Evolutionary conservation across 2,797 vertebrate species (phyloP), one percentile per base, ranked within the genome.

Genomic region (Hydrolagus colliei): DNA sequence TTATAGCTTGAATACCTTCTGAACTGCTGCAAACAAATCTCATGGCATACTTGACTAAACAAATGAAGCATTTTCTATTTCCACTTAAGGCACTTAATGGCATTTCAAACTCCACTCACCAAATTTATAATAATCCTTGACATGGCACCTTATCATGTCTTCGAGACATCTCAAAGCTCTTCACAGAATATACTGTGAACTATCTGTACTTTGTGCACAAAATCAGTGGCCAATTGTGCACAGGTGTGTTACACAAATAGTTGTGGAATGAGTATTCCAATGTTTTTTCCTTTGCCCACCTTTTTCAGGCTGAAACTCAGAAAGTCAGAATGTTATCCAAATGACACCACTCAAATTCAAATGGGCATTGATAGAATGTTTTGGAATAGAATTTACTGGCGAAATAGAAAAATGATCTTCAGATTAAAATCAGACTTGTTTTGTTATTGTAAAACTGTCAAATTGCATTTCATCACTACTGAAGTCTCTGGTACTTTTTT

Each of bases 321-420:
- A 89, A 88, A 89, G 91, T 92, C 91, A 91, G 91, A 93, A 88
- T 86, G 86, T 74, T 85, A 89, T 92, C 92, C 93, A 93, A 90
- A 88, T 88, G 90, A 88, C 89, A 89, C 88, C 0, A 41, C 88
- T 92, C 92, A 92, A 93, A 89, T 88, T 90, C 89, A 88, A 90
- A 86, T 77, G 89, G 91, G 92, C 90, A 92, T 80, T 88, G 91
- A 91, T 91, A 90, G 91, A 88, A 90, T 90, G 88, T 87, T 90
- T 87, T 86, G 89, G 91, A 93, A 90, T 90, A 91, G 89, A 89
- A 90, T 91, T 91, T 90, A 91, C 88, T 89, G 88, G 86, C 87
- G 90, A 93, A 93, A 92, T 90, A 88, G 92, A 89, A 93, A 27
- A 92, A 90, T 93, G 93, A 93, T 93, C 92, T 89, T 87, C 90